Base-by-base conservation (phyloP, 2,113 vertebrate genomes). In the Myotis lucifugus region DNA sequence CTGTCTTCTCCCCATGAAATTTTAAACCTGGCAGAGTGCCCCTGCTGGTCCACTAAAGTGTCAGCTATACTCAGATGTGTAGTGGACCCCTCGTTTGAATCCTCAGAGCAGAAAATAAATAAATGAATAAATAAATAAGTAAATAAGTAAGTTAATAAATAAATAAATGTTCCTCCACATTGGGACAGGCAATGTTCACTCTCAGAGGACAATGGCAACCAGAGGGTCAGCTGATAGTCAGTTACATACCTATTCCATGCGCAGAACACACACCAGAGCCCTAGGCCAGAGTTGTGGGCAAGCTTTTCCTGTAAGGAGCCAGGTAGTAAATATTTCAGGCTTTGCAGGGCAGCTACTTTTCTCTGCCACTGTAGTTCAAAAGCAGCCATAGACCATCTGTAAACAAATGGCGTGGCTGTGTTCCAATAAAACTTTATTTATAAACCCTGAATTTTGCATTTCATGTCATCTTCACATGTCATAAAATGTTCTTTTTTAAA, bases 361-460 rank as follows among this genome's bases (percentile, higher is more conserved):
- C 76, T 73, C 59, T 50, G 7, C 23, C 76, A 50, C 15, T 29
- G 18, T 18, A 34, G 29, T 21, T 72, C 70, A 73, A 93, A 91
- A 94, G 73, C 42, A 59, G 32, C 42, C 82, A 52, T 34, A 73
- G 32, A 72, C 37, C 48, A 79, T 32, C 3, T 32, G 34, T 56
- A 81, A 93, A 74, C 70, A 91, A 95, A 86, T 50, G 17, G 17
- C 3, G 13, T 17, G n/a, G 18, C n/a, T 48, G 32, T 97, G 74
- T 91, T 86, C 64, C 93, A 94, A 94, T 91, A 93, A 94, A 95
- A 93, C 89, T 94, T 94, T 86, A 91, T 94, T 91, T 93, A 93
- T 89, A 42, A 92, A 82, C 54, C 13, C 69, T 52, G 70, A 84
- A 78, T 67, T 87, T 78, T 76, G 52, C 83, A 91, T 95, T 87